phyloP scores from a whole-genome alignment of 1,140 invertebrate genomes.

The Asobara japonica region DNA sequence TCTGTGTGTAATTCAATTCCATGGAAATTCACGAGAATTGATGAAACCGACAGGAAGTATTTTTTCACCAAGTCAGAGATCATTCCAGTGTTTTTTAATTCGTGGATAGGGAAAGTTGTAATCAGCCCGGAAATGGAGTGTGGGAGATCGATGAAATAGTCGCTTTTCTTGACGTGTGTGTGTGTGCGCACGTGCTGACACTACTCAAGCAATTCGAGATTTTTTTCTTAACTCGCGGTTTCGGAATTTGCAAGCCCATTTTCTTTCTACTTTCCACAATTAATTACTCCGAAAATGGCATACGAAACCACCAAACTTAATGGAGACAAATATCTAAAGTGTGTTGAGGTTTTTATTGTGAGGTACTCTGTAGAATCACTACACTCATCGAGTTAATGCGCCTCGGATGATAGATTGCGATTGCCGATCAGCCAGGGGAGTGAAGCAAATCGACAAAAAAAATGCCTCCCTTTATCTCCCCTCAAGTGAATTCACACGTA shows the following conservation, averaged over 20 bases:
- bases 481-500: background rate
- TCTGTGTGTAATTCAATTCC: background rate
- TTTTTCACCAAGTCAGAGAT: background rate
- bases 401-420: background rate
- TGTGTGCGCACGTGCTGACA: no score
- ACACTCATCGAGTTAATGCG: background rate
- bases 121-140: no score
- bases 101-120: background rate
- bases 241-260: no score
- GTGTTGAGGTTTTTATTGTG: background rate
- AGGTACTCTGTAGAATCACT: background rate
- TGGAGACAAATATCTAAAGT: background rate
- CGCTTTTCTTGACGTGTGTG: no score
- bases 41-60: background rate
- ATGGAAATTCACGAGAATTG: background rate
- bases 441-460: background rate
- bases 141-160: no score
- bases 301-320: no score
- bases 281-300: no score
- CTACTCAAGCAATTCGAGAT: no score
- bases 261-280: no score
- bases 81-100: background rate
- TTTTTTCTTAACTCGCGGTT: no score
- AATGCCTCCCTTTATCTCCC: background rate
- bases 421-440: background rate